Conservation (phyloP, 2,797 vertebrate genomes). For the Poecile montanus region DNA sequence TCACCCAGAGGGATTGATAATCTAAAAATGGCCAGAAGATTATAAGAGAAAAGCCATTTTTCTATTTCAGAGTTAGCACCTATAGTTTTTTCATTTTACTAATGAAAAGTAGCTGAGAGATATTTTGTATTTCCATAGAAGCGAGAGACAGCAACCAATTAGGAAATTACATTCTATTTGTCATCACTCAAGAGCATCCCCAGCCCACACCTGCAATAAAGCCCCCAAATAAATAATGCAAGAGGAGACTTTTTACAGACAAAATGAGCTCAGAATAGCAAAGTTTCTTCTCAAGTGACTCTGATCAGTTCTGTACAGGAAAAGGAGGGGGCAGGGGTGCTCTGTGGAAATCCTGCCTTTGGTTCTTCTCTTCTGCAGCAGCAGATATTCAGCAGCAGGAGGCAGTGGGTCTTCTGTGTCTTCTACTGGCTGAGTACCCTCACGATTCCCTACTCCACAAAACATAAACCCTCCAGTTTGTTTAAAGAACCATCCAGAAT, state of each 20-base stretch:
- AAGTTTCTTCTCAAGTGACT: neutral
- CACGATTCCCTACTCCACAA: neutral
- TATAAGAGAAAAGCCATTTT: neutral
- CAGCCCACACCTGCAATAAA: neutral
- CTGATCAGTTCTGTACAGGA: neutral
- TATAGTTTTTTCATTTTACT: neutral
- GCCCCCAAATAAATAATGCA: neutral
- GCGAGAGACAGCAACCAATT: neutral
- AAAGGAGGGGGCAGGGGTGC: neutral
- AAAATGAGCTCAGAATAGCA: neutral
- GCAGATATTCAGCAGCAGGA: neutral
- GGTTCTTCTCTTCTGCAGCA: neutral
- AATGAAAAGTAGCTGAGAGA: neutral
- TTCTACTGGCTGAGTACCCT: neutral
- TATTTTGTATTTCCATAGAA: neutral
- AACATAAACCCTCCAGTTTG: neutral
- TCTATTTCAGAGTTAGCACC: neutral
- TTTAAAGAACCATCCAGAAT: neutral
- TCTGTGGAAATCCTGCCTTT: neutral
- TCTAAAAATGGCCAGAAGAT: neutral
- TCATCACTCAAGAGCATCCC: neutral
- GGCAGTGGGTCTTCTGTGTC: accelerated
- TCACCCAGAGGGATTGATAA: neutral
- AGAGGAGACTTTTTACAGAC: neutral
- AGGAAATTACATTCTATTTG: neutral